Base-by-base conservation (phyloP, 2,797 vertebrate species). In the Chaenodraco wilsoni region DNA sequence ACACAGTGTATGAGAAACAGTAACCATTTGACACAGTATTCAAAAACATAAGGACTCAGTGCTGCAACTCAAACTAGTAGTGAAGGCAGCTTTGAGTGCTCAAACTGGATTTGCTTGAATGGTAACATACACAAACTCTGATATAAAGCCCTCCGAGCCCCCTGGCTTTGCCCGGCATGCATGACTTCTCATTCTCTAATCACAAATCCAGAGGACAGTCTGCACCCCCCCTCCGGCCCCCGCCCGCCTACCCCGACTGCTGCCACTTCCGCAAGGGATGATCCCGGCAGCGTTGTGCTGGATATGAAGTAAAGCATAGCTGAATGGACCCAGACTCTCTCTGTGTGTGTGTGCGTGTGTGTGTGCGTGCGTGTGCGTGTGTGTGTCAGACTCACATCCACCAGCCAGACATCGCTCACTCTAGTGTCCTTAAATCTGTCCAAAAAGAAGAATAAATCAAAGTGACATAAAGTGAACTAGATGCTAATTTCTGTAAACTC, bases 401-500 rank as follows among this genome's bases (percentile, higher is more conserved):
- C 95, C 84, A 95, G 90, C 95, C 95, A 95, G 74, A 95, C 66
- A 50, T 95, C 93, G 21, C 89, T 90, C 72, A 92, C 89, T 84
- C 94, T 89, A 58, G 83, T 93, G 52, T 95, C 94, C 88, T 95
- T 95, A 79, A 95, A 95, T 80, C 95, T 95, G 69, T 62, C 9
- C 17, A 17, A 2, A 52, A 73, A 21, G 76, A 14, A 64, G 19
- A 61, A 27, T 0, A 4, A 44, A 19, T n/a, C 4, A 49, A 1
- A 56, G 55, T 76, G n/a, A 27, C 13, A 58, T 1, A 49, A 56
- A 16, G 1, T 46, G 9, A 41, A 33, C 19, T 14, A 37, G 9
- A n/a, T 43, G 4, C 0, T 21, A 50, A 0, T 23, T 52, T 15
- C 51, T 9, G 51, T 31, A 27, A 2, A 16, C 13, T 13, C 14